Percentiles rank a stretch among this genome's conserved stretches.
Evolutionary conservation across 2,797 vertebrate species (phyloP).

Genomic region (Sebastes iracundus): DNA sequence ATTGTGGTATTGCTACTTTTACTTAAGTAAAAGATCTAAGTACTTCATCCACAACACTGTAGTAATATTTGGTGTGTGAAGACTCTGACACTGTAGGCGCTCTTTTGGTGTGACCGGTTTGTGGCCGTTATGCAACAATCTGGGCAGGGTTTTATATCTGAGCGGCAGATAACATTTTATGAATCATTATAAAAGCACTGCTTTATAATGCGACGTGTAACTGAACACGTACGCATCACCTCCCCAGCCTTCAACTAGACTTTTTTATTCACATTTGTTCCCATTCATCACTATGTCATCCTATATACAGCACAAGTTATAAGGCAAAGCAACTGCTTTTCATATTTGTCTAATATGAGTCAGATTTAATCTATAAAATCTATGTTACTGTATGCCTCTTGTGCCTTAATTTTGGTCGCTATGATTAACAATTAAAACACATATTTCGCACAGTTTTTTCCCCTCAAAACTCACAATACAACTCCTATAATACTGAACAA

Average conservation of each 20-base stretch:
- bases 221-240: slow-evolving; percentile 40
- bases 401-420: not conserved
- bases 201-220: slow-evolving; percentile 16
- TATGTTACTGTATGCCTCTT: not conserved
- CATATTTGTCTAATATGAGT: not conserved
- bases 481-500: not conserved
- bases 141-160: slow-evolving; percentile 8
- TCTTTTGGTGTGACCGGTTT: not conserved
- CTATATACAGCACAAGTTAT: not conserved
- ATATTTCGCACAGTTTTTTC: not conserved
- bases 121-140: not conserved
- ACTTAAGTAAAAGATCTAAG: too few relatives aligned
- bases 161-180: slow-evolving; percentile 25
- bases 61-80: not conserved
- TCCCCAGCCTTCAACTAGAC: not conserved
- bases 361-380: too few relatives aligned
- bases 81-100: not conserved
- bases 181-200: not conserved
- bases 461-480: not conserved
- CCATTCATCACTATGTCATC: not conserved
- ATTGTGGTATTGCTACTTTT: too few relatives aligned
- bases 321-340: not conserved
- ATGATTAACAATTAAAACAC: not conserved
- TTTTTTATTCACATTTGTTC: not conserved
- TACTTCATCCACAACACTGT: too few relatives aligned